Evolutionary conservation across 2,113 vertebrate species (phyloP).

Genomic region (Anser brachyrhynchus): DNA sequence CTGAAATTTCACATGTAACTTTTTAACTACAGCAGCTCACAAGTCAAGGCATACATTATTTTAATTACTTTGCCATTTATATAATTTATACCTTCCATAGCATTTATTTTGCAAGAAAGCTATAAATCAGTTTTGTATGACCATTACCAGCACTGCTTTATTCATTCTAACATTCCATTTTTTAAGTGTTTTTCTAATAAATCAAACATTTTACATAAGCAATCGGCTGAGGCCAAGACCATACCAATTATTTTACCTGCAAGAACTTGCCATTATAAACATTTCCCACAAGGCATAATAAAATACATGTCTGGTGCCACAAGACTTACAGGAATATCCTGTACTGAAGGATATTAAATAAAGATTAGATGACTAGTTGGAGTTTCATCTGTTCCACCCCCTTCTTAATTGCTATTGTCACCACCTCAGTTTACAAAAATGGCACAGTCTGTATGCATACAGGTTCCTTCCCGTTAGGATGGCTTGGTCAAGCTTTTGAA

Average conservation of each 20-base stretch:
- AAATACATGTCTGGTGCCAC: constrained; percentile 12
- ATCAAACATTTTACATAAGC: constrained; percentile 25
- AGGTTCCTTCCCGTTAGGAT: neutral
- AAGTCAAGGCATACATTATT: neutral
- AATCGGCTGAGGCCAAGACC: constrained; percentile 5
- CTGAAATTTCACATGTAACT: neutral
- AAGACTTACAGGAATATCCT: constrained; percentile 32
- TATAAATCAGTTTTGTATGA: constrained; percentile 14
- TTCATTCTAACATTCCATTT: constrained; percentile 9
- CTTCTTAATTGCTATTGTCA: constrained; percentile 18
- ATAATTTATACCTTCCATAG: constrained; percentile 9
- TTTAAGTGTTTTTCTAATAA: constrained; percentile 42
- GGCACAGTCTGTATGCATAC: neutral
- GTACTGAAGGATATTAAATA: constrained; percentile 40
- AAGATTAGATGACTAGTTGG: constrained; percentile 3
- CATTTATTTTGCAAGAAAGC: constrained; percentile 1
- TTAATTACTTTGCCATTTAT: constrained; percentile 14
- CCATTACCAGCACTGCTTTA: constrained; percentile 8
- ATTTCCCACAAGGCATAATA: constrained; percentile 40
- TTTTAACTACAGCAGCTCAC: neutral
- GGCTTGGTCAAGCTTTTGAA: neutral
- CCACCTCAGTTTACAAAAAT: neutral
- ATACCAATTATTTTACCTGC: constrained; percentile 41
- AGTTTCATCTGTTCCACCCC: neutral
- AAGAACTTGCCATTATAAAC: constrained; percentile 29